Evolutionary conservation across 1,140 invertebrate genomes (phyloP), one percentile per base, ranked within the genome.

Genomic region (Schlechtendalia chinensis): DNA sequence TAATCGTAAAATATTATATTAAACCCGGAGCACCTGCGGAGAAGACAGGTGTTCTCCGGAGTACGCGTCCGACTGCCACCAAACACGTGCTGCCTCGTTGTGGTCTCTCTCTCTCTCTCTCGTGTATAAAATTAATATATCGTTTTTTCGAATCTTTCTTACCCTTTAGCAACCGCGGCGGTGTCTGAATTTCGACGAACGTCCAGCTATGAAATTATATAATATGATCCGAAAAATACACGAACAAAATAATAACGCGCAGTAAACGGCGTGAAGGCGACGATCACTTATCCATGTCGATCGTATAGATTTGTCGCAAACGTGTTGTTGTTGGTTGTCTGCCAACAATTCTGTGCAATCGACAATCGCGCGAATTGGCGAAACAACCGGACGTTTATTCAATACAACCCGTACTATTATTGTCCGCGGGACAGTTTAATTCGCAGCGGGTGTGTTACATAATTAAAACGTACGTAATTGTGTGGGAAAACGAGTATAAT

Each of bases 11-110:
- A 50, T 69, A 69, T 24, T 50, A 50, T 47, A 69, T 69, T 27
- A 69, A 69, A 69, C 39, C 67, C 29, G 45, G 67, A 69, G 24
- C 67, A 69, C 67, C 67, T 69, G 67, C 45, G 63, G 39, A 63
- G 27, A 63, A 50, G 67, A 69, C 67, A 69, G 67, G 67, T 69
- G 67, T 67, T 24, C 22, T 22, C 19, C 12, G 65, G 22, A 39
- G 14, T 27, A 5, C 32, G 56, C 54, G n/a, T 22, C 19, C 63
- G 6, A 65, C 29, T 14, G 19, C 53, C 54, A 27, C 67, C 67
- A 69, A 69, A 69, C 45, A 50, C 67, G 67, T 69, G 67, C 67
- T 22, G 22, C 45, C 67, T 22, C 56, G 56, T 59, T 22, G 32
- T 39, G 32, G 5, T 8, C 12, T 3, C 5, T 12, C 19, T 14